A percentile compares a stretch with the other conserved stretches of the same genome.
phyloP scores from a whole-genome alignment of 2,888 invertebrate species.

The Acanthosepion lycidas region DNA sequence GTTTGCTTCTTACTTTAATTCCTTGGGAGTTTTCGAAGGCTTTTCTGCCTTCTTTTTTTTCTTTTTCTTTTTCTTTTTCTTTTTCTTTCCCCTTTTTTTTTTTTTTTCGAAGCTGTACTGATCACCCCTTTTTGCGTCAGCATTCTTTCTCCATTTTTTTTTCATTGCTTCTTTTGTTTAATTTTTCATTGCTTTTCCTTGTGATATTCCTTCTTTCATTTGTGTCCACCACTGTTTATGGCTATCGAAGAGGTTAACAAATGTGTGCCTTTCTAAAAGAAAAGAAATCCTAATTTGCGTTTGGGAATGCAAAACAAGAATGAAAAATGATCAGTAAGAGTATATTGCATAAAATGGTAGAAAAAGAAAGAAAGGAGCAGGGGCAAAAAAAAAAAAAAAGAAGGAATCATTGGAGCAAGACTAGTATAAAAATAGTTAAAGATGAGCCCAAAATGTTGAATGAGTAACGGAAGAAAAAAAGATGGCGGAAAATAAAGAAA shows the following conservation, averaged over 20 bases:
- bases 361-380: rapidly evolving
- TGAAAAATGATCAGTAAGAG: background rate
- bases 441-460: background rate
- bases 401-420: background rate
- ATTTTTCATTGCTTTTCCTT: background rate
- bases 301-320: background rate
- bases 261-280: background rate
- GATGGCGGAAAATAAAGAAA: background rate
- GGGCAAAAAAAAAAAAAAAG: background rate
- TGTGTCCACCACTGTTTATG: background rate
- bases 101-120: background rate
- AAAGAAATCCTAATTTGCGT: background rate
- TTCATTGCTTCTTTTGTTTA: background rate
- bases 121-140: background rate
- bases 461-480: background rate
- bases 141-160: background rate
- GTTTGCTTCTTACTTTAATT: constrained; percentile 21
- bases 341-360: background rate
- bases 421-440: background rate
- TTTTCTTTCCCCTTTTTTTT: background rate
- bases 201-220: background rate
- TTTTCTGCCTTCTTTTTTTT: background rate
- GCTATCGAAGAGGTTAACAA: background rate
- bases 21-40: background rate
- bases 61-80: background rate